Percentiles rank a stretch among this genome's conserved stretches.
Evolutionary conservation across 2,888 invertebrate genomes (phyloP).

Genomic region (Neoscelio sp.): DNA sequence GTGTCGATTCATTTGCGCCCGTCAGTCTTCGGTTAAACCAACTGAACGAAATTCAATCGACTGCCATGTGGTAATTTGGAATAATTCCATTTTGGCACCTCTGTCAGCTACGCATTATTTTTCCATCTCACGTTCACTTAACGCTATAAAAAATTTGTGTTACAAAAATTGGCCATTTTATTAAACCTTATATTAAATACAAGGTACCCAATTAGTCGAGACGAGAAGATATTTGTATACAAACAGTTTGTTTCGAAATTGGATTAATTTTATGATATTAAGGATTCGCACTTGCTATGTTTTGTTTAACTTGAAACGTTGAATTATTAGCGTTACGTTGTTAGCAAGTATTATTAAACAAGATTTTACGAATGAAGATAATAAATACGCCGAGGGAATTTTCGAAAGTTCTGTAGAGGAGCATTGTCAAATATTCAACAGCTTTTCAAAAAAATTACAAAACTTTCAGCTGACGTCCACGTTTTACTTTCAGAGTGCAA

Average conservation of each 20-base stretch:
- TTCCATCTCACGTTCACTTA: slow-evolving; percentile 48
- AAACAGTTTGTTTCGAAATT: too few relatives aligned
- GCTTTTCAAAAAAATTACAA: too few relatives aligned
- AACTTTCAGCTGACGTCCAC: too few relatives aligned
- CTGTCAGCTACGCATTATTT: slow-evolving; percentile 35
- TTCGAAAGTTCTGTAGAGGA: too few relatives aligned
- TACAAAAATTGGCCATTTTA: slow-evolving; percentile 29
- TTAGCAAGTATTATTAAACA: too few relatives aligned
- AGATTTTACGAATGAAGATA: too few relatives aligned
- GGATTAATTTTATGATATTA: slow-evolving; percentile 3
- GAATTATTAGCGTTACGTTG: too few relatives aligned
- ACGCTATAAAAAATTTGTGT: slow-evolving; percentile 31
- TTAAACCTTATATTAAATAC: slow-evolving; percentile 27
- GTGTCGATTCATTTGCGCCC: slow-evolving; percentile 62
- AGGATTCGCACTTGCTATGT: not conserved
- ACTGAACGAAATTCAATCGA: slow-evolving; percentile 58
- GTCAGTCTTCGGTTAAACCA: slow-evolving; percentile 65
- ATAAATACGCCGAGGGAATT: too few relatives aligned
- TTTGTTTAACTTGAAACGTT: too few relatives aligned
- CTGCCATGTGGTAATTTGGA: slow-evolving; percentile 60
- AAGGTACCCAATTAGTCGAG: slow-evolving; percentile 6
- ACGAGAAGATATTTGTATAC: slow-evolving; percentile 5
- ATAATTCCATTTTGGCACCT: slow-evolving; percentile 58
- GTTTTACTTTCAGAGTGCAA: too few relatives aligned
- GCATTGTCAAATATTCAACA: too few relatives aligned